Conservation (phyloP, 2,113 vertebrate genomes). For the Anthoscopus minutus region DNA sequence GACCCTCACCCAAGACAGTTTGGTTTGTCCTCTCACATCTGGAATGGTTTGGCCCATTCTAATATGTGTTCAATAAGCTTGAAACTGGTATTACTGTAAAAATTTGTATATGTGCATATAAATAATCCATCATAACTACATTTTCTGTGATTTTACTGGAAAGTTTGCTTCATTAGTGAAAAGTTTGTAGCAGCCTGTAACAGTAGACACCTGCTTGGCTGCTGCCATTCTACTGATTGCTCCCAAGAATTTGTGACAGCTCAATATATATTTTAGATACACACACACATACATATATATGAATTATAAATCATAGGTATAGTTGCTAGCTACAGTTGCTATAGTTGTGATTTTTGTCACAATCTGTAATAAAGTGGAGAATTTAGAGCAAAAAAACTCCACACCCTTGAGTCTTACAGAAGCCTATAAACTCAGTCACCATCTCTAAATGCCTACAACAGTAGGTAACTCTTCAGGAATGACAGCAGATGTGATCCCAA, state of each 20-base stretch:
- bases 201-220: not conserved
- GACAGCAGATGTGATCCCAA: not conserved
- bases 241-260: not conserved
- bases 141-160: not conserved
- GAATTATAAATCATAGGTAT: not conserved
- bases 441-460: not conserved
- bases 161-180: not conserved
- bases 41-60: not conserved
- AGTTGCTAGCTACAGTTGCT: not conserved
- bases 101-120: not conserved
- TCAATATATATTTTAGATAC: not conserved
- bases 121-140: not conserved
- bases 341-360: not conserved
- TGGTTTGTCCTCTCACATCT: not conserved
- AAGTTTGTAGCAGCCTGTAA: not conserved
- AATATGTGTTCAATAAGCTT: not conserved
- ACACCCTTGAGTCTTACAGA: not conserved
- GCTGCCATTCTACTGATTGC: not conserved
- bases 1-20: accelerated
- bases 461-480: not conserved
- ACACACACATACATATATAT: not conserved
- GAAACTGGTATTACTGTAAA: not conserved
- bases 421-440: not conserved
- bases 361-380: not conserved
- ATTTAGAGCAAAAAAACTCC: not conserved